Conservation (phyloP, 2,888 invertebrate species). For the Heliconius aoede region DNA sequence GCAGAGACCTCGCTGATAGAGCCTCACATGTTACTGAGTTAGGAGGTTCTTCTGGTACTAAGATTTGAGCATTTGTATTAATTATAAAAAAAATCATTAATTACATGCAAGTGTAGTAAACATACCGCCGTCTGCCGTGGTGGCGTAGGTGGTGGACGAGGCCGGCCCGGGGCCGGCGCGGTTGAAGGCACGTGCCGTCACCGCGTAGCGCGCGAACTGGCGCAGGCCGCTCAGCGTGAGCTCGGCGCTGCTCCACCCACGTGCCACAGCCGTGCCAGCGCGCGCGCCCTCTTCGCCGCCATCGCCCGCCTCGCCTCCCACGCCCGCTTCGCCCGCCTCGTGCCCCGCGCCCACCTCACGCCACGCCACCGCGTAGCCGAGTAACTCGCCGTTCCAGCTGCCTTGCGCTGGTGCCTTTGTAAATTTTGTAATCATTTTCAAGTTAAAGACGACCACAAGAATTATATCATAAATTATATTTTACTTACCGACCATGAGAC, state of each 20-base stretch:
- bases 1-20: constrained; percentile 87
- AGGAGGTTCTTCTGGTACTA: constrained; percentile 89
- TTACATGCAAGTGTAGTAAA: neutral
- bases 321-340: constrained; percentile 45
- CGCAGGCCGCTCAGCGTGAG: constrained; percentile 85
- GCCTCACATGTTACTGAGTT: constrained; percentile 87
- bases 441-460: neutral
- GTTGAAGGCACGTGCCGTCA: constrained; percentile 91
- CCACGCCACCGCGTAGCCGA: constrained; percentile 89
- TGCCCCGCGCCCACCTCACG: constrained; percentile 57
- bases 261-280: constrained; percentile 70
- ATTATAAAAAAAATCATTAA: neutral
- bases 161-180: constrained; percentile 91
- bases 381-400: constrained; percentile 88
- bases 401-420: constrained; percentile 85
- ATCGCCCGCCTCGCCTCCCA: constrained; percentile 35
- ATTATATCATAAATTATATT: neutral
- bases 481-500: constrained; percentile 88
- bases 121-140: constrained; percentile 90
- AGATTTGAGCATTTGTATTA: neutral
- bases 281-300: constrained; percentile 59
- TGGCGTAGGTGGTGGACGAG: constrained; percentile 87
- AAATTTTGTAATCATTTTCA: neutral
- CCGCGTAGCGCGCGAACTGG: constrained; percentile 90
- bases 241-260: constrained; percentile 87